Conservation (phyloP, 2,888 invertebrate genomes). For the Phaedon cochleariae region DNA sequence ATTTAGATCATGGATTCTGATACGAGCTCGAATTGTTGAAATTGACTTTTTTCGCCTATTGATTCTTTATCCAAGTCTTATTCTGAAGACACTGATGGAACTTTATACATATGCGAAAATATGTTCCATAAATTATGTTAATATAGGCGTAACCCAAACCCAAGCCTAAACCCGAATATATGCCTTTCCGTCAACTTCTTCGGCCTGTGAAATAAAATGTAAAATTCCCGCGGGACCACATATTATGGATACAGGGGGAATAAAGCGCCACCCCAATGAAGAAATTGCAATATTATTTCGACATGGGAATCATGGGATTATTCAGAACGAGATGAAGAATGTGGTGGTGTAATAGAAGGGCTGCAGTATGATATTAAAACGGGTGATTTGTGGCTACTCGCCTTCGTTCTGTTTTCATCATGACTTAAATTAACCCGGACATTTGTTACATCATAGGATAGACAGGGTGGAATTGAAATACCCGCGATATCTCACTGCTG, state of each 20-base stretch:
- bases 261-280: conserved; percentile 30
- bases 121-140: not conserved
- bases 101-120: no score
- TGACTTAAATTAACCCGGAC: conserved; percentile 14
- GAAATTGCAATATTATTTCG: conserved; percentile 37
- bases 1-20: no score
- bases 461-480: not conserved
- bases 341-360: conserved; percentile 28
- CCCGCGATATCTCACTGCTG: no score
- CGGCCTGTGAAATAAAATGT: not conserved
- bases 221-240: not conserved
- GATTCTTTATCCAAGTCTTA: no score
- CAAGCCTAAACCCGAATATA: no score
- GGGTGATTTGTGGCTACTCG: conserved; percentile 53
- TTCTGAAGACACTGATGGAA: no score
- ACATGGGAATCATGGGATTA: conserved; percentile 44
- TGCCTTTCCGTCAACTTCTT: not conserved
- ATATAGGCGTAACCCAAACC: not conserved
- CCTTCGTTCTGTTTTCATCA: conserved; percentile 37
- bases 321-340: conserved; percentile 37
- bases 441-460: conserved; percentile 8
- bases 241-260: conserved; percentile 22
- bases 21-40: no score
- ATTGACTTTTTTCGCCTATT: no score
- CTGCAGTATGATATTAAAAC: conserved; percentile 49